Evolutionary conservation across 2,113 vertebrate species (phyloP), one percentile per base, ranked within the genome.

Genomic region (Phalacrocorax pelagicus): DNA sequence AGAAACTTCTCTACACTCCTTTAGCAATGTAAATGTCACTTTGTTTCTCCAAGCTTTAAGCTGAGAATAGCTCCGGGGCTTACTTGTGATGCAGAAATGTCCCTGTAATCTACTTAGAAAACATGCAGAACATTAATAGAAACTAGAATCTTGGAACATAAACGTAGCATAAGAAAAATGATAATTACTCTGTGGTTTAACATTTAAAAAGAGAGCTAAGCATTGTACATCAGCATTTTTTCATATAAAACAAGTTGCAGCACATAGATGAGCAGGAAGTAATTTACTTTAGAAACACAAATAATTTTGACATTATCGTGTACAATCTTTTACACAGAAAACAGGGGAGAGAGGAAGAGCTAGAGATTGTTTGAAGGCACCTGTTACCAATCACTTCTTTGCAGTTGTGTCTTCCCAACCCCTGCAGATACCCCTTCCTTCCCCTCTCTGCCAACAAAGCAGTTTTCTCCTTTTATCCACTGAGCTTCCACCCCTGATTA

Each of bases 101-200:
- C 97, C 97, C 97, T 98, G 97, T 97, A 97, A 98, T 97, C 96
- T 98, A 97, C 97, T 97, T 91, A 98, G 97, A 98, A 97, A 97
- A 98, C 96, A 97, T 78, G 97, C 96, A 98, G 97, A 98, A 98
- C 97, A 97, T 97, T 97, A 97, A 95, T 94, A 96, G 85, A 93
- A 98, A 97, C 96, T 97, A 96, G 97, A 95, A 96, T 97, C 96
- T 81, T 90, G 94, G 96, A 98, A 98, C 96, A 96, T 91, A 97
- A 98, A 98, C 92, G 96, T 96, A 96, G 92, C 92, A 69, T 90
- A 95, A 97, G 93, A 98, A 98, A 98, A 98, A 98, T 97, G 97
- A 97, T 98, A 98, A 98, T 98, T 98, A 97, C 92, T 97, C 95
- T 91, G 93, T 96, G 96, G 98, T 96, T 98, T 97, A 98, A 97